Conservation (phyloP, 1,140 invertebrate genomes). For the Acromyrmex echinatior region DNA sequence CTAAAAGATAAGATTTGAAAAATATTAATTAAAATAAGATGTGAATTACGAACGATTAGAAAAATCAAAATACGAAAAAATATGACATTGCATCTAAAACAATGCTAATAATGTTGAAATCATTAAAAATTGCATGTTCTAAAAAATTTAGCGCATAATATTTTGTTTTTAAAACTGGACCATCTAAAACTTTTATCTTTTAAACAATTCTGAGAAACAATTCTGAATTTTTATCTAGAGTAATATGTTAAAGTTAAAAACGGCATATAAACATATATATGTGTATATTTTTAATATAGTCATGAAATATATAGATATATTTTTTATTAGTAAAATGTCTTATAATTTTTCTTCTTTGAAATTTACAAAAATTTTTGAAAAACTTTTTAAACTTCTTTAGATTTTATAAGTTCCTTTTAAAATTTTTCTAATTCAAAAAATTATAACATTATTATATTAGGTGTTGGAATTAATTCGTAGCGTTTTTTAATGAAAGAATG, state of each 20-base stretch:
- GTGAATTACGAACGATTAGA: neutral
- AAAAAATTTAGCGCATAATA: neutral
- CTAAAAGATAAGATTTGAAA: slow-evolving; percentile 78
- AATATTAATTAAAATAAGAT: slow-evolving; percentile 58
- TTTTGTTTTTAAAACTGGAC: neutral
- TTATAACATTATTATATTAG: too few species aligned
- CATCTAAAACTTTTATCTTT: neutral
- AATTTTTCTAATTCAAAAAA: too few species aligned
- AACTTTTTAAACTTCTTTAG: too few species aligned
- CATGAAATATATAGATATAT: too few species aligned
- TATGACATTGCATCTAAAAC: neutral
- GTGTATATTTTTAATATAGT: too few species aligned
- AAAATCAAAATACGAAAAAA: neutral
- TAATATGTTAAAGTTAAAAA: neutral
- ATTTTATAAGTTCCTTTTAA: too few species aligned
- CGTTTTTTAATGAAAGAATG: too few species aligned
- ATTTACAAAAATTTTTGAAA: too few species aligned
- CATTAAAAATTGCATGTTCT: neutral
- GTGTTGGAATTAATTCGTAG: too few species aligned
- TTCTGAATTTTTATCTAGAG: neutral
- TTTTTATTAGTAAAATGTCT: too few species aligned
- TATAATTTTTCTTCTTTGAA: neutral
- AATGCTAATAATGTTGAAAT: neutral
- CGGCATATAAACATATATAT: too few species aligned
- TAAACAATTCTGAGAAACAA: neutral